These are phyloP conservation scores for Coranthus polyacanthus DNA, from an alignment of 2,797 vertebrate genomes.

Conservation along the genomic window DNA sequence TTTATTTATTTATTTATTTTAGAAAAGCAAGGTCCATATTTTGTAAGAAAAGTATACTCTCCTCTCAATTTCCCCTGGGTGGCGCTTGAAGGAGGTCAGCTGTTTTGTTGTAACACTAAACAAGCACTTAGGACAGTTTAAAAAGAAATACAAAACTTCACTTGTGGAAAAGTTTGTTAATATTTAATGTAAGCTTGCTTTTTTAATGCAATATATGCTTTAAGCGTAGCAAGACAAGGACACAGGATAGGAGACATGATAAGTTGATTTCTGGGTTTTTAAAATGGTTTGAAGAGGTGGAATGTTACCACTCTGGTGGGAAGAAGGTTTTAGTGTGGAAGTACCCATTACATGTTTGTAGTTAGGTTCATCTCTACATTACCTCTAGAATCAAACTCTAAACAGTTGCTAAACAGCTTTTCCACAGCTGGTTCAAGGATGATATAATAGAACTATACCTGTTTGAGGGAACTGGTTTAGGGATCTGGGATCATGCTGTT, in stretches of 20 bases:
- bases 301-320: not conserved
- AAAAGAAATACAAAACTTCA: not conserved
- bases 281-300: not conserved
- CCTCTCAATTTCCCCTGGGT: not conserved
- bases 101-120: slow-evolving; percentile 2
- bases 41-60: too few relatives aligned
- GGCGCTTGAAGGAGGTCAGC: slow-evolving; percentile 2
- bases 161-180: not conserved
- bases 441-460: too few relatives aligned
- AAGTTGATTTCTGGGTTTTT: slow-evolving; percentile 5
- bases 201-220: not conserved
- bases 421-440: slow-evolving; percentile 6
- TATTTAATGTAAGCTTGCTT: not conserved
- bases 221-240: not conserved
- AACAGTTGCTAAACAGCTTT: not conserved
- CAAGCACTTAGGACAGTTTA: not conserved
- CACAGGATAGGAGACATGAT: not conserved
- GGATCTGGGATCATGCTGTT: too few relatives aligned
- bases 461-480: too few relatives aligned
- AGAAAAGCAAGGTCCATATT: not conserved
- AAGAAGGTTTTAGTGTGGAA: not conserved
- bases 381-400: not conserved
- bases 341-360: not conserved
- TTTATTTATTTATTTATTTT: not conserved
- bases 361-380: not conserved